Evolutionary conservation across 2,113 vertebrate genomes (phyloP).

Genomic region (Thunnus maccoyii): DNA sequence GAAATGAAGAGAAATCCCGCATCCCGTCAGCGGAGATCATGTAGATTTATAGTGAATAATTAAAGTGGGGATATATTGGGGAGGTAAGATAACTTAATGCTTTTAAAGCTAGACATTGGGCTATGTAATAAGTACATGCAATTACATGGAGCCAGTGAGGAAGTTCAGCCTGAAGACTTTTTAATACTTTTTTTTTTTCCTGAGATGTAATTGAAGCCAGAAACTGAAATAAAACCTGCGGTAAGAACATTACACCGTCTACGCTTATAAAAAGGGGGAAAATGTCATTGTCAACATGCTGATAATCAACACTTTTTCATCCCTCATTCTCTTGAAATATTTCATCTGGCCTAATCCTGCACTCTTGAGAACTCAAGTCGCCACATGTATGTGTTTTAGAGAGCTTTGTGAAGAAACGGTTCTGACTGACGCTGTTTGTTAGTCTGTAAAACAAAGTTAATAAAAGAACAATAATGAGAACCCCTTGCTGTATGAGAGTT

Average conservation of each 20-base stretch:
- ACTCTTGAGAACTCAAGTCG: neutral
- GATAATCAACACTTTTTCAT: neutral
- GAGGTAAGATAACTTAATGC: neutral
- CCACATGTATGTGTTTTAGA: neutral
- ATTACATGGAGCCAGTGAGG: neutral
- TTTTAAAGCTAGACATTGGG: neutral
- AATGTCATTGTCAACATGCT: neutral
- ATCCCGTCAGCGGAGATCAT: constrained; percentile 19
- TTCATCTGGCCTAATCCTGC: neutral
- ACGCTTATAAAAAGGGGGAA: neutral
- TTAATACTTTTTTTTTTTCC: neutral
- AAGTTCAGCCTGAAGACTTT: constrained; percentile 21
- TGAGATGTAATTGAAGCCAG: constrained; percentile 25
- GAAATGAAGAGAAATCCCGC: constrained; percentile 44
- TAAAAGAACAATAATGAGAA: constrained; percentile 15
- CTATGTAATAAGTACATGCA: constrained; percentile 18
- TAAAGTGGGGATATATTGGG: neutral
- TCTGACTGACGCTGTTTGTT: neutral
- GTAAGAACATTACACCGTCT: neutral
- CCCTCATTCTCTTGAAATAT: neutral
- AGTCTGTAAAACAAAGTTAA: constrained; percentile 12
- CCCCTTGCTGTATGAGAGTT: constrained; percentile 6
- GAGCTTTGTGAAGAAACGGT: neutral
- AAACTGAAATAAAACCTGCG: constrained; percentile 5
- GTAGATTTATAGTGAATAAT: constrained; percentile 16